Percentiles rank a stretch among this genome's conserved stretches.
Conservation (phyloP, 2,888 invertebrate genomes). For the Ophonus ardosiacus region DNA sequence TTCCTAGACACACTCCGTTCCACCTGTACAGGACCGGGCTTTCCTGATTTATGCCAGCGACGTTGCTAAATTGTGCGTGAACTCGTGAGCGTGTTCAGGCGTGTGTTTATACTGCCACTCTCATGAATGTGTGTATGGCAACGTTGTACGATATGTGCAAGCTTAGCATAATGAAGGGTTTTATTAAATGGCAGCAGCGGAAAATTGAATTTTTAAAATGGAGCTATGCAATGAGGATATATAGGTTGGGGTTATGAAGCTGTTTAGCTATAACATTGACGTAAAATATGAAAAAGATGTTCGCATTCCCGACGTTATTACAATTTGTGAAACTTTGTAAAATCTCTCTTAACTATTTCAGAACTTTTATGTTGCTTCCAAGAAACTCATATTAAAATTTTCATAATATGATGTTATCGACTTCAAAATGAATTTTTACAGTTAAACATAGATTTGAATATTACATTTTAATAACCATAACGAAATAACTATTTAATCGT, state of each 20-base stretch:
- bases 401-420: no score
- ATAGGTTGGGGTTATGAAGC: constrained; percentile 7
- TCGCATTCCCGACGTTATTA: neutral
- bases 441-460: no score
- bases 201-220: constrained; percentile 46
- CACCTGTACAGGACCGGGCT: constrained; percentile 32
- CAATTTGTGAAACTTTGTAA: neutral
- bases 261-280: neutral
- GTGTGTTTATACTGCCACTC: constrained; percentile 23
- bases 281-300: neutral
- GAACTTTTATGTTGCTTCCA: neutral
- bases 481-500: no score
- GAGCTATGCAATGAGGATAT: neutral
- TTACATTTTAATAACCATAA: no score
- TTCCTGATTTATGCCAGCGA: constrained; percentile 30
- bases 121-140: constrained; percentile 40
- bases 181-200: constrained; percentile 27
- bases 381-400: neutral
- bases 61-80: constrained; percentile 53
- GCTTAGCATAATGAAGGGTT: constrained; percentile 31
- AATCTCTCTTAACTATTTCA: neutral
- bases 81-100: constrained; percentile 36
- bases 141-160: neutral
- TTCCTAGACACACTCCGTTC: constrained; percentile 9
- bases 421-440: no score